Conservation (phyloP, 1,140 invertebrate genomes). For the Sycophaga agraensis region DNA sequence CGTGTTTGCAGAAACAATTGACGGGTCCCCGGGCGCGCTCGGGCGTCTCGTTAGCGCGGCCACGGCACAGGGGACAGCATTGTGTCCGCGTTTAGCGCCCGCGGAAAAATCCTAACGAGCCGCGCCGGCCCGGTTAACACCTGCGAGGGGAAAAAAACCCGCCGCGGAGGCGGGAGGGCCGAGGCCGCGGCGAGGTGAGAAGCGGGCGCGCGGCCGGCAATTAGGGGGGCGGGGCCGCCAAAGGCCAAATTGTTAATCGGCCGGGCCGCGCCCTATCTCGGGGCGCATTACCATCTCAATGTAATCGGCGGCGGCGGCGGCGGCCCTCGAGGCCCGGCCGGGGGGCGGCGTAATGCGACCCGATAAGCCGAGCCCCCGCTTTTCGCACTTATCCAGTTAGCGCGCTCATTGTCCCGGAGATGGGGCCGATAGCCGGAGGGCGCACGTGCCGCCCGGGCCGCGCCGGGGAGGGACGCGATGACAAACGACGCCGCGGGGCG, state of each 20-base stretch:
- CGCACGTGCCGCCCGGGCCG: not conserved
- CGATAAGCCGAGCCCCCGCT: constrained; percentile 28
- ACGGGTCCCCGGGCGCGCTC: constrained; percentile 49
- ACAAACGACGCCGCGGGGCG: constrained; percentile 29
- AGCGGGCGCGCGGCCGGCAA: not conserved
- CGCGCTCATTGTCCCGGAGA: constrained; percentile 24
- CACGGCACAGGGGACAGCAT: constrained; percentile 54
- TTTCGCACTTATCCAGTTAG: constrained; percentile 30
- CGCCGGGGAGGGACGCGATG: constrained; percentile 7
- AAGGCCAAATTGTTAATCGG: constrained; percentile 24
- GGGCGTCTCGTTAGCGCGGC: constrained; percentile 56
- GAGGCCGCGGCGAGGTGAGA: no score
- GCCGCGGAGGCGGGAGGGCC: no score
- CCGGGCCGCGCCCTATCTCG: not conserved
- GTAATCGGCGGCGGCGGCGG: constrained; percentile 15
- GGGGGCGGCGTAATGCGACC: not conserved
- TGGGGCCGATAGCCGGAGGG: constrained; percentile 6
- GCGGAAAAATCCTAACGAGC: constrained; percentile 59
- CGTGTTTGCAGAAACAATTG: constrained; percentile 60
- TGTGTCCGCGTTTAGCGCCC: constrained; percentile 54
- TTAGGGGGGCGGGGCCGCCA: no score
- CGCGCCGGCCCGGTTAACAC: constrained; percentile 10
- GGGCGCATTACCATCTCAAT: constrained; percentile 26
- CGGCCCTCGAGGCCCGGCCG: not conserved
- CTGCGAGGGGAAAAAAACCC: not conserved